A percentile compares a stretch with the other conserved stretches of the same genome.
These are phyloP conservation scores for Luffia ferchaultella DNA, from an alignment of 2,888 invertebrate species.

Conservation along the genomic window DNA sequence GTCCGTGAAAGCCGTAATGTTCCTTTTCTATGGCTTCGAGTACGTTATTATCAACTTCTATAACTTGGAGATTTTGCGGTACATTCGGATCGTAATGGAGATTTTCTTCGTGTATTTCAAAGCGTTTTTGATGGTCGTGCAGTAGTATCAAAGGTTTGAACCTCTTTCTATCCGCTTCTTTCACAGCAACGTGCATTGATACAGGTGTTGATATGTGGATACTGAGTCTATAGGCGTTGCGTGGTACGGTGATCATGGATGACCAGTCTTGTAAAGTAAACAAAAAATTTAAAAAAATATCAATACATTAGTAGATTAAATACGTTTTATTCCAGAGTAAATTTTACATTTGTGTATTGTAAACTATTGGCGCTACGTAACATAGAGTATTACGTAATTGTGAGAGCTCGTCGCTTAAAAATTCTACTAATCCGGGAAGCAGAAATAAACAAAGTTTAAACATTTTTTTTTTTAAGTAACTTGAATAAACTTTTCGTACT, in stretches of 20 bases:
- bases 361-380: too few species aligned
- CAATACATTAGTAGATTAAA: too few species aligned
- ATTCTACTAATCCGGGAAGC: too few species aligned
- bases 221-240: slow-evolving; percentile 44
- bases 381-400: too few species aligned
- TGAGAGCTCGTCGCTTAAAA: too few species aligned
- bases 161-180: slow-evolving; percentile 31
- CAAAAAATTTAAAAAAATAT: too few species aligned
- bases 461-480: too few species aligned
- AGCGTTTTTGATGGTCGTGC: slow-evolving; percentile 34
- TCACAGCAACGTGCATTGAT: slow-evolving; percentile 38
- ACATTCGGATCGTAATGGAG: slow-evolving; percentile 51
- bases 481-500: too few species aligned
- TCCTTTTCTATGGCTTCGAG: slow-evolving; percentile 19
- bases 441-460: too few species aligned
- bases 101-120: slow-evolving; percentile 39
- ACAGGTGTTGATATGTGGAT: slow-evolving; percentile 42
- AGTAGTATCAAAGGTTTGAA: slow-evolving; percentile 45
- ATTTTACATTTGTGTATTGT: too few species aligned
- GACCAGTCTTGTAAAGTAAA: slow-evolving; percentile 44
- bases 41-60: slow-evolving; percentile 50
- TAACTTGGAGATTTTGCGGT: slow-evolving; percentile 51
- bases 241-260: slow-evolving; percentile 43
- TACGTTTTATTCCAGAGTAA: too few species aligned
- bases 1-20: slow-evolving; percentile 36